phyloP scores from a whole-genome alignment of 1,140 invertebrate genomes.

The Monochamus saltuarius region DNA sequence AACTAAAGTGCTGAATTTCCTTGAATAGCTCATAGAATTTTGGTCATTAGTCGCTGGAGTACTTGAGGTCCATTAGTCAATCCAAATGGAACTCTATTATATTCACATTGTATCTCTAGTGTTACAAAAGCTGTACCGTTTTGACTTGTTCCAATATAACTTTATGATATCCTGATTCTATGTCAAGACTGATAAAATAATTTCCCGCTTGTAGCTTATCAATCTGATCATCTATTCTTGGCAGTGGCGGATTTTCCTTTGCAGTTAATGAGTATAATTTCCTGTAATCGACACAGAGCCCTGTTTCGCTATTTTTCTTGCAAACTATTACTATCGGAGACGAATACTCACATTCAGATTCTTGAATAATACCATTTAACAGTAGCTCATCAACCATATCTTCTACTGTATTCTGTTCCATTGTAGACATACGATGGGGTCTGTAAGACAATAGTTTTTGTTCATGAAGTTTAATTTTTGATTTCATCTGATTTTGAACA shows the following conservation, averaged over 20 bases:
- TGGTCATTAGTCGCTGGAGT: too few relatives aligned
- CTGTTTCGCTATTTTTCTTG: too few relatives aligned
- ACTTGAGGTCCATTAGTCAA: too few relatives aligned
- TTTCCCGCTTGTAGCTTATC: slow-evolving; percentile 30
- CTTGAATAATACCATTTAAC: too few relatives aligned
- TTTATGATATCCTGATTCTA: slow-evolving; percentile 34
- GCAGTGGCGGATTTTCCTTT: slow-evolving; percentile 38
- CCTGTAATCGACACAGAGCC: slow-evolving; percentile 48
- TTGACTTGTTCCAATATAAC: slow-evolving; percentile 42
- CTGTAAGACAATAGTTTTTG: slow-evolving; percentile 17
- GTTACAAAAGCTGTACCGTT: slow-evolving; percentile 40
- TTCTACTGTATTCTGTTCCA: slow-evolving; percentile 15
- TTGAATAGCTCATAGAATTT: too few relatives aligned
- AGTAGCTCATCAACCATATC: too few relatives aligned
- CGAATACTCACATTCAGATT: too few relatives aligned
- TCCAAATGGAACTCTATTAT: background rate
- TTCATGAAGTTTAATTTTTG: slow-evolving; percentile 13
- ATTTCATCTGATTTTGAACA: too few relatives aligned
- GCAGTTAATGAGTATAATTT: slow-evolving; percentile 21
- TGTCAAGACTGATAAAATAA: slow-evolving; percentile 42
- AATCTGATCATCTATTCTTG: slow-evolving; percentile 47
- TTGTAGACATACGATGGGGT: slow-evolving; percentile 21
- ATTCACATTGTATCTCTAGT: slow-evolving; percentile 37
- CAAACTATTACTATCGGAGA: too few relatives aligned
- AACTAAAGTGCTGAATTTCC: too few relatives aligned